Conservation (phyloP, 1,140 invertebrate genomes). For the Mycetomoellerius zeteki region DNA sequence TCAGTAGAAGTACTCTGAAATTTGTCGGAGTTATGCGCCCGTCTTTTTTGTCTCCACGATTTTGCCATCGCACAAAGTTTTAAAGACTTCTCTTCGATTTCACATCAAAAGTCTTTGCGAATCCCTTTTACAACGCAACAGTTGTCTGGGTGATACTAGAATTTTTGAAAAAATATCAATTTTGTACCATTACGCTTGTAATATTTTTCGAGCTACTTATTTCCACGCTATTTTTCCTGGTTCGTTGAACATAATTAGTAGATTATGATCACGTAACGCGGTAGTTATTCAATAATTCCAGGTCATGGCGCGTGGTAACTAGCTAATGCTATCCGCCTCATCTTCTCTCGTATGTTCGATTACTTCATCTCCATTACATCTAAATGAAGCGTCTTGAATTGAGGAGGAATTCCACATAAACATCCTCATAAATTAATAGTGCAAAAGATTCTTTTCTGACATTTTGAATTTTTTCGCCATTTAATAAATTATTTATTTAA, state of each 20-base stretch:
- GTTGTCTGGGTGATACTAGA: background rate
- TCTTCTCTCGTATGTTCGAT: background rate
- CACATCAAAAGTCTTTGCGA: background rate
- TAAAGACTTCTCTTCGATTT: background rate
- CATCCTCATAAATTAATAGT: background rate
- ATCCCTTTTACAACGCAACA: background rate
- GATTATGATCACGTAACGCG: constrained; percentile 27
- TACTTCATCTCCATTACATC: constrained; percentile 37
- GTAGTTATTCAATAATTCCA: constrained; percentile 54
- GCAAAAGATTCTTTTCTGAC: background rate
- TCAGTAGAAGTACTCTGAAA: background rate
- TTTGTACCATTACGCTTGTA: background rate
- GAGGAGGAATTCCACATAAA: constrained; percentile 31
- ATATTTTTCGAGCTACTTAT: constrained; percentile 15
- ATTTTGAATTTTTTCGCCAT: background rate
- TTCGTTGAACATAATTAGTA: constrained; percentile 4
- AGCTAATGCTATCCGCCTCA: background rate
- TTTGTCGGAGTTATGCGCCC: background rate
- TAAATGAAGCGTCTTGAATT: constrained; percentile 21
- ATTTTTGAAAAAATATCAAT: background rate
- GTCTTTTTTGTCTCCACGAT: background rate
- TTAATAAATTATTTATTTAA: background rate
- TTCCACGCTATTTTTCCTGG: background rate
- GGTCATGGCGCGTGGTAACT: constrained; percentile 47
- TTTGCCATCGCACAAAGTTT: background rate